Conservation (phyloP, 2,888 invertebrate genomes). For the Atrina japonica region DNA sequence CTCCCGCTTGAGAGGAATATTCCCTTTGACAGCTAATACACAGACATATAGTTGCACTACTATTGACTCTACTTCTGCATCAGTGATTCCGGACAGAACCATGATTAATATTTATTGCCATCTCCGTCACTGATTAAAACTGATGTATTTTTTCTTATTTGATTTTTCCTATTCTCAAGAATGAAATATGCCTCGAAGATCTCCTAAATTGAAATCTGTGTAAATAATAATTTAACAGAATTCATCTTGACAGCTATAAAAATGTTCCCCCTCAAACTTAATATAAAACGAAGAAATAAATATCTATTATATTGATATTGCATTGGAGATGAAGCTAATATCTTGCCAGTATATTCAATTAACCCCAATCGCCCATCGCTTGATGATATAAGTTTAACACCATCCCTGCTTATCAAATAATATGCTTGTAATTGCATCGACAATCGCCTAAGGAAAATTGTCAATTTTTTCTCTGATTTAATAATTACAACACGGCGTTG, state of each 20-base stretch:
- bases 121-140: too few relatives aligned
- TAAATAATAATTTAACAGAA: constrained; percentile 30
- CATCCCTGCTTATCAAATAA: constrained; percentile 34
- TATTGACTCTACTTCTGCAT: too few relatives aligned
- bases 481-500: constrained; percentile 34
- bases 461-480: constrained; percentile 41
- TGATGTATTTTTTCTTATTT: constrained; percentile 13
- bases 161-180: constrained; percentile 18
- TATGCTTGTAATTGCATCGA: constrained; percentile 32
- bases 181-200: constrained; percentile 8
- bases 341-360: neutral
- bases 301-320: constrained; percentile 27
- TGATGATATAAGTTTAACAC: constrained; percentile 30
- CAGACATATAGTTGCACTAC: too few relatives aligned
- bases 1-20: too few relatives aligned
- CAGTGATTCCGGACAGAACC: too few relatives aligned
- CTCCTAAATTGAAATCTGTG: constrained; percentile 17
- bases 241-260: constrained; percentile 15
- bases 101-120: too few relatives aligned
- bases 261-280: constrained; percentile 19
- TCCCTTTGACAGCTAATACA: too few relatives aligned
- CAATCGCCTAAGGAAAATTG: constrained; percentile 39
- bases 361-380: too few relatives aligned
- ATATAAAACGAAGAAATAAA: constrained; percentile 23
- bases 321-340: neutral